These are phyloP conservation scores for Drosophila neocordata DNA, from an alignment of 1,140 invertebrate species.

Conservation along the genomic window DNA sequence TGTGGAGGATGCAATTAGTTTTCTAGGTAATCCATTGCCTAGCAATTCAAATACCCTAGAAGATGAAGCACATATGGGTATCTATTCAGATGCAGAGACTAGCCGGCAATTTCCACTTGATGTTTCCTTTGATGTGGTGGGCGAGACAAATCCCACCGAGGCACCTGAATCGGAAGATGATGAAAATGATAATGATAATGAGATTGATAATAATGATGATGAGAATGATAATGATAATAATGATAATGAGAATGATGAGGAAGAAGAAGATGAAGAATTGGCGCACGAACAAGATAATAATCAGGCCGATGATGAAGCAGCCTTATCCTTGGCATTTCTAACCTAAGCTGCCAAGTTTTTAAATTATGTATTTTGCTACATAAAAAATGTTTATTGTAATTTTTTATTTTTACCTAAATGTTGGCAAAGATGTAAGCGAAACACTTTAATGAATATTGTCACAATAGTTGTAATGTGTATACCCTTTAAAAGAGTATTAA, in stretches of 20 bases:
- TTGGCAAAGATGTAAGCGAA: neutral
- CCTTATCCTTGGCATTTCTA: conserved; percentile 5
- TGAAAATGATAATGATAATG: conserved; percentile 24
- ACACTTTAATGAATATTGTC: neutral
- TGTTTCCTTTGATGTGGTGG: conserved; percentile 38
- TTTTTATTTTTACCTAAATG: neutral
- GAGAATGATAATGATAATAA: conserved; percentile 22
- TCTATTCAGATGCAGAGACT: conserved; percentile 39
- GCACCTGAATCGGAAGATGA: conserved; percentile 14
- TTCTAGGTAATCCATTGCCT: conserved; percentile 23
- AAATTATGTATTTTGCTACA: neutral
- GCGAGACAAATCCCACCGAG: conserved; percentile 15
- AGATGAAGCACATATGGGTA: conserved; percentile 37
- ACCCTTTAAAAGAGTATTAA: neutral
- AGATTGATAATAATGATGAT: conserved; percentile 26
- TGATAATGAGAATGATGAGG: conserved; percentile 31
- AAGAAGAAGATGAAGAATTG: conserved; percentile 24
- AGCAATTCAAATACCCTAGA: conserved; percentile 14
- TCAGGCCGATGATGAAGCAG: conserved; percentile 11
- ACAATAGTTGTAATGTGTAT: neutral
- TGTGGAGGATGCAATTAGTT: conserved; percentile 29
- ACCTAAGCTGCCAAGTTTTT: conserved; percentile 7
- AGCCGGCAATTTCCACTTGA: conserved; percentile 13
- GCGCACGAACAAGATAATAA: conserved; percentile 9
- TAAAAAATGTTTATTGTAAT: no score